Base-by-base conservation (phyloP, 2,888 invertebrate genomes). In the Sepioteuthis lessoniana region DNA sequence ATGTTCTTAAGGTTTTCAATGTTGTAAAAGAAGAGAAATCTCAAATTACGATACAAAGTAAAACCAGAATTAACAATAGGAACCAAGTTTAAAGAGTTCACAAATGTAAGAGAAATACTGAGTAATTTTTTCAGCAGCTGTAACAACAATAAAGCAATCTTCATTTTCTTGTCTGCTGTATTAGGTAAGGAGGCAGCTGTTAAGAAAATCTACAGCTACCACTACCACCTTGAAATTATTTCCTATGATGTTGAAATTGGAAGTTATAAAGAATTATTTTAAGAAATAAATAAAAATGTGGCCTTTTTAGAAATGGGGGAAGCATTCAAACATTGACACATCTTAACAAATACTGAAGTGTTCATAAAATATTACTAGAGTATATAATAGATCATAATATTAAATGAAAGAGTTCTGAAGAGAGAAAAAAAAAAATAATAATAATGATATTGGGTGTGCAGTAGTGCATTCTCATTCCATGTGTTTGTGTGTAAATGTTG, bases 161-260 rank as follows among this genome's bases (percentile, higher is more conserved):
- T 76, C 76, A 76, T 76, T 76, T n/a, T 76, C 76, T 76, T n/a
- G n/a, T 76, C n/a, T 76, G 76, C 76, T 76, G 76, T 76, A 55
- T 55, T 25, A 55, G 55, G 25, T 55, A 55, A 42, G 21, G 25
- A 55, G 55, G 55, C 55, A 55, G 55, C 55, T 55, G 55, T 25
- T 55, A 55, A 55, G 3, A 55, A 55, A 55, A 55, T 55, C 55
- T 21, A 55, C 55, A 55, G 55, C 55, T 76, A 76, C n/a, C n/a
- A n/a, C n/a, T 76, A n/a, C n/a, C 76, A 76, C n/a, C 76, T 31
- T 76, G 76, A 76, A n/a, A 76, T 76, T 0, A 76, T 76, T 76
- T 76, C 76, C n/a, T 76, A 76, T 76, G 16, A 0, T 76, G n/a
- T n/a, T 76, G n/a, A 76, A 60, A 76, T 76, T 31, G 31, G 55